These are phyloP conservation scores for Furcula furcula DNA, from an alignment of 2,888 invertebrate genomes.

Conservation along the genomic window DNA sequence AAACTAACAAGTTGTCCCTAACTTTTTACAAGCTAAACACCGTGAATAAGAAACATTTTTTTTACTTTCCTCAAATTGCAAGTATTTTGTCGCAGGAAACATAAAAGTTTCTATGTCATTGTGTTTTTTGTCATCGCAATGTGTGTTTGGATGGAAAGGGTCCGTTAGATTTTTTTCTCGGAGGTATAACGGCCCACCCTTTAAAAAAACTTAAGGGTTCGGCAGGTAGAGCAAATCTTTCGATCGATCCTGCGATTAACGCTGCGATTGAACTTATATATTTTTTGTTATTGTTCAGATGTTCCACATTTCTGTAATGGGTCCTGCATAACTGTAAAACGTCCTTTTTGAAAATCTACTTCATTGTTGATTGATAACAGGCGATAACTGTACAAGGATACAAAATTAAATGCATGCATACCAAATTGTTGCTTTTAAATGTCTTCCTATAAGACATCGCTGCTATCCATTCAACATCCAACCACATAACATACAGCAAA, in stretches of 20 bases:
- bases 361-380: slow-evolving; percentile 23
- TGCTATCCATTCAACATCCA: background rate
- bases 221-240: slow-evolving; percentile 74
- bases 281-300: slow-evolving; percentile 51
- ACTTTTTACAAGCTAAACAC: slow-evolving; percentile 18
- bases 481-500: too few species aligned
- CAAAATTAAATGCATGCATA: too few species aligned
- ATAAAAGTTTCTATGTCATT: slow-evolving; percentile 69
- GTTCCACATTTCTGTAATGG: slow-evolving; percentile 50
- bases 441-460: too few species aligned
- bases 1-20: slow-evolving; percentile 16
- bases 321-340: slow-evolving; percentile 60
- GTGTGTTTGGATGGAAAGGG: slow-evolving; percentile 67
- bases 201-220: slow-evolving; percentile 62
- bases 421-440: slow-evolving; percentile 14
- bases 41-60: slow-evolving; percentile 21
- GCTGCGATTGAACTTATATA: slow-evolving; percentile 58
- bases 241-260: slow-evolving; percentile 66
- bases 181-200: slow-evolving; percentile 69
- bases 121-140: slow-evolving; percentile 72
- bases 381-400: slow-evolving; percentile 21
- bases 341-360: slow-evolving; percentile 17
- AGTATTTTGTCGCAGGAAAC: slow-evolving; percentile 63
- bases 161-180: slow-evolving; percentile 74
- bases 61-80: slow-evolving; percentile 40